Base-by-base conservation (phyloP, 2,888 invertebrate genomes). In the Zygothrica quintamaculata region DNA sequence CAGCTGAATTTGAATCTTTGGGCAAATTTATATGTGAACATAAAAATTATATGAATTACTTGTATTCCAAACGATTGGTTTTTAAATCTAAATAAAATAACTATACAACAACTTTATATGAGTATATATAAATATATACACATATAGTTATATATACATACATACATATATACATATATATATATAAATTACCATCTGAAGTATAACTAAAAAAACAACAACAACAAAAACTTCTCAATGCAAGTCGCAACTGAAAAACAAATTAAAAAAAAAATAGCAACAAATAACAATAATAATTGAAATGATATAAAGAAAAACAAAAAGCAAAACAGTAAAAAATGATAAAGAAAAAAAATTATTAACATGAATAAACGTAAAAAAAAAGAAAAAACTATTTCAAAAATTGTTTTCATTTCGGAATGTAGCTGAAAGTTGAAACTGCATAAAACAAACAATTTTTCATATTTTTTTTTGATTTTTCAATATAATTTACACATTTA, bases 341-440 rank as follows among this genome's bases (percentile, higher is more conserved):
- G 60, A 59, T 61, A 62, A 40, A 73, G 58, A 59, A 64, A 65
- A 73, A 1, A 51, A 65, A 73, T 56, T 73, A 74, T 74, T 77
- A 68, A 72, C 60, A 64, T 77, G 68, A 74, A 76, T 74, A 74
- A 74, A 74, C 73, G 68, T 74, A 77, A 76, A 43, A 69, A 74
- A 60, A 51, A 52, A 48, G 37, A 47, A 48, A 44, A 55, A 48
- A 44, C 36, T 15, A 36, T 25, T 12, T 26, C n/a, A n/a, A n/a
- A n/a, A n/a, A n/a, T n/a, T n/a, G n/a, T n/a, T n/a, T n/a, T n/a
- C n/a, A n/a, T n/a, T n/a, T n/a, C n/a, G n/a, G n/a, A 22, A 22
- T 22, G 5, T 3, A 22, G 16, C 22, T 42, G 5, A 13, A 13
- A 13, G 6, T 9, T 1, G 12, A 3, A 1, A 1, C 13, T 0